A percentile compares a stretch with the other conserved stretches of the same genome.
phyloP scores from a whole-genome alignment of 2,113 vertebrate genomes.

The Campylorhamphus procurvoides region DNA sequence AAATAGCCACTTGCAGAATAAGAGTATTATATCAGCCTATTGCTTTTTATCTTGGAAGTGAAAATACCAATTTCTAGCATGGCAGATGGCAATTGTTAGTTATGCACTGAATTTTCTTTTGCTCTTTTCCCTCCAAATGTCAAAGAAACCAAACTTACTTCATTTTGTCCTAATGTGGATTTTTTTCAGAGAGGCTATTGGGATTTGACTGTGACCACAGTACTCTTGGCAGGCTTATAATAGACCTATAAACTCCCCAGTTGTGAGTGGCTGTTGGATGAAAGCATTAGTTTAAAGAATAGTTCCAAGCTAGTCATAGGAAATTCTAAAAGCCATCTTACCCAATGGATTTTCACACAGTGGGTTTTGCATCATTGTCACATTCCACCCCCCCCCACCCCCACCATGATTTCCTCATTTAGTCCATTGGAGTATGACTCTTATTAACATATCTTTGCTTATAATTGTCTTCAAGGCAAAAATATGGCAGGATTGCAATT shows the following conservation, averaged over 20 bases:
- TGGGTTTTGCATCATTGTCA: background rate
- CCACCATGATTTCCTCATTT: background rate
- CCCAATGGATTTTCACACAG: background rate
- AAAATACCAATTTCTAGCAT: background rate
- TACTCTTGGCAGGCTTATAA: slow-evolving; percentile 44
- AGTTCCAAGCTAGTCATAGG: slow-evolving; percentile 4
- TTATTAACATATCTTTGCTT: slow-evolving; percentile 20
- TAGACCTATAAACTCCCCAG: slow-evolving; percentile 32
- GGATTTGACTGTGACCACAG: slow-evolving; percentile 40
- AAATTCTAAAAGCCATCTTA: slow-evolving; percentile 20
- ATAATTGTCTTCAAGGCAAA: slow-evolving; percentile 29
- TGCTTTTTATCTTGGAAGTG: background rate
- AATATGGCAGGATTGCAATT: slow-evolving; percentile 10
- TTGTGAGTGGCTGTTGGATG: slow-evolving; percentile 27
- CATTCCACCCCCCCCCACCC: no score
- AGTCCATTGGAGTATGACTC: background rate
- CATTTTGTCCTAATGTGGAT: slow-evolving; percentile 8
- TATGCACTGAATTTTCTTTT: background rate
- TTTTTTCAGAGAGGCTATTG: slow-evolving; percentile 10
- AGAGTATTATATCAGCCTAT: background rate
- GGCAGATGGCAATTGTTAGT: slow-evolving; percentile 7
- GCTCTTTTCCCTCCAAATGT: background rate
- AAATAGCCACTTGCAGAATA: background rate
- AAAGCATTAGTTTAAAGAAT: slow-evolving; percentile 7
- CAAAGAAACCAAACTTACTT: slow-evolving; percentile 9